Percentiles rank a stretch among this genome's conserved stretches.
Evolutionary conservation across 2,888 invertebrate genomes (phyloP).

Genomic region (Sarcophaga rosellei): DNA sequence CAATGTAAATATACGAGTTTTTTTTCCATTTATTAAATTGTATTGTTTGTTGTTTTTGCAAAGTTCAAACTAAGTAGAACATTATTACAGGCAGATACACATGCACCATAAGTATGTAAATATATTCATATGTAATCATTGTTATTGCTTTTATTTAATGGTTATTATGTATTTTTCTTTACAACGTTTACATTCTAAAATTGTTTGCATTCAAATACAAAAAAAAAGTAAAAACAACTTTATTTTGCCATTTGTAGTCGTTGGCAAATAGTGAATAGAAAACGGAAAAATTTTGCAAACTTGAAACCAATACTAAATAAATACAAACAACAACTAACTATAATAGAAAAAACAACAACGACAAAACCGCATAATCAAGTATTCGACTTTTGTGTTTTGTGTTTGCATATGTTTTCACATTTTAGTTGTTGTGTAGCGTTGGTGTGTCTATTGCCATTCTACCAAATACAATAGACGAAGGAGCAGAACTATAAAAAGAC

Average conservation of each 20-base stretch:
- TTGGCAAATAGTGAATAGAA: slow-evolving; percentile 25
- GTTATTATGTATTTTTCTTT: neutral
- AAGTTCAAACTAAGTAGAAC: slow-evolving; percentile 32
- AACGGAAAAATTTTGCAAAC: slow-evolving; percentile 22
- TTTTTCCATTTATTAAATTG: neutral
- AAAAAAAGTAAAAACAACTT: neutral
- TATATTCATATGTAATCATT: neutral
- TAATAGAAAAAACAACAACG: neutral
- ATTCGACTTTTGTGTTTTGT: neutral
- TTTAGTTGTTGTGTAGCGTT: neutral
- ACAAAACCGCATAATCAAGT: slow-evolving; percentile 11
- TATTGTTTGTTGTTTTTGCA: slow-evolving; percentile 7
- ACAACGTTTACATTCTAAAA: slow-evolving; percentile 43
- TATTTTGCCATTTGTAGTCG: neutral
- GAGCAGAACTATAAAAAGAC: no score
- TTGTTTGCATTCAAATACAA: slow-evolving; percentile 5
- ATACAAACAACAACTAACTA: neutral
- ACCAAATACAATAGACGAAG: no score
- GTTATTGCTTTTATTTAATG: slow-evolving; percentile 22
- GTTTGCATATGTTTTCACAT: neutral
- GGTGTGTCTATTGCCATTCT: slow-evolving; percentile 22
- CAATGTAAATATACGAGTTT: slow-evolving; percentile 27
- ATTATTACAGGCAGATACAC: slow-evolving; percentile 19
- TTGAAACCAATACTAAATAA: slow-evolving; percentile 11
- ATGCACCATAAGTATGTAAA: neutral